These are phyloP conservation scores for Ceratothoa steindachneri DNA, from an alignment of 2,888 invertebrate genomes.

Conservation along the genomic window DNA sequence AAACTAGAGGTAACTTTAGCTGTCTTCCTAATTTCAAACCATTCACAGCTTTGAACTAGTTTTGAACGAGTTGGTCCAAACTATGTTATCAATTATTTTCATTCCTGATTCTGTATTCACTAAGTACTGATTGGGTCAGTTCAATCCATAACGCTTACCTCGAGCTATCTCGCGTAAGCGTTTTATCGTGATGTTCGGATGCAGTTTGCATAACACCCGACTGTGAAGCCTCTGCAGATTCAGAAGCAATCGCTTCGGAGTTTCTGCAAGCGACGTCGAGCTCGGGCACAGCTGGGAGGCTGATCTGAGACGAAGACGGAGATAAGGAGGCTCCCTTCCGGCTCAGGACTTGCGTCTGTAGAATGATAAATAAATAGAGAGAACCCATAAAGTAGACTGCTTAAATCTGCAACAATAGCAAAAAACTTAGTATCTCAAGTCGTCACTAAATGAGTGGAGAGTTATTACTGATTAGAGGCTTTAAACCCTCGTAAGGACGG, in stretches of 20 bases:
- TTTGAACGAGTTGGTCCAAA: too few species aligned
- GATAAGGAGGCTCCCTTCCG: slow-evolving; percentile 4
- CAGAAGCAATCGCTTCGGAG: not conserved
- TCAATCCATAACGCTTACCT: not conserved
- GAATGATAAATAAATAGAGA: not conserved
- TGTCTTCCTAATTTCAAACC: too few species aligned
- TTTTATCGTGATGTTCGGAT: not conserved
- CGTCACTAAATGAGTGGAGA: too few species aligned
- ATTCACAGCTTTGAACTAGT: too few species aligned
- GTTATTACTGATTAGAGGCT: too few species aligned
- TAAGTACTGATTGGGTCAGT: too few species aligned
- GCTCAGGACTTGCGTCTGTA: not conserved
- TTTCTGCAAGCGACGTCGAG: not conserved
- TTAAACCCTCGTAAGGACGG: too few species aligned
- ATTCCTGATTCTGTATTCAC: too few species aligned
- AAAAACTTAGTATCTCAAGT: not conserved
- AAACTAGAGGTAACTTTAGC: too few species aligned
- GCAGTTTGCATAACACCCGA: not conserved
- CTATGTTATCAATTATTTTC: too few species aligned
- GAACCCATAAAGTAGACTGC: not conserved
- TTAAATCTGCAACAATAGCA: not conserved
- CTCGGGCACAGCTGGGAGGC: slow-evolving; percentile 36
- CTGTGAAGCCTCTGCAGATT: not conserved
- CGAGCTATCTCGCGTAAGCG: not conserved
- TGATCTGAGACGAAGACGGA: slow-evolving; percentile 33